Base-by-base conservation (phyloP, 2,797 vertebrate species). In the Salarias fasciatus region DNA sequence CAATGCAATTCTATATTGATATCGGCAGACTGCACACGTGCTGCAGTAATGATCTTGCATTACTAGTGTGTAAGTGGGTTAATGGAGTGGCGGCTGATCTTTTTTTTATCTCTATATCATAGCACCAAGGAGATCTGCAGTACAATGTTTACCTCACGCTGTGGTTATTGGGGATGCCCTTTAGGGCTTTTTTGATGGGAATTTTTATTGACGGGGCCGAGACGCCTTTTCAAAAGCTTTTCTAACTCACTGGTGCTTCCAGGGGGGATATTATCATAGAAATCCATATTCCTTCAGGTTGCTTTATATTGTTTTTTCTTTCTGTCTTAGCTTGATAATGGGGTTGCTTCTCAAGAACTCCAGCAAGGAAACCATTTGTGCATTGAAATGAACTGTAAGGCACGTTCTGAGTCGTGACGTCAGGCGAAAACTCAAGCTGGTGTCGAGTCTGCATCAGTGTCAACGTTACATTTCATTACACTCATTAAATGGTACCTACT, bases 401-500 rank as follows among this genome's bases (percentile, higher is more conserved):
- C 11, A 42, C 2, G 6, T 2, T 41, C 33, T 48, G 33, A 56
- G 12, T 30, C 8, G 10, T 4, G 6, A 50, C 14, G 6, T 49
- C 10, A 36, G 33, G 47, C 49, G n/a, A 31, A 43, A 53, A 50
- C 2, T 24, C 18, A 24, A 24, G 18, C 18, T 5, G 28, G 38
- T 28, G 11, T 14, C 40, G 51, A 35, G 41, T 45, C 12, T 35
- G 9, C 7, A 28, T 63, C 15, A 52, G 0, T 11, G 30, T 50
- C 53, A 61, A 37, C 1, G 36, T 53, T 28, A 44, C 45, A 46
- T 55, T 35, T 75, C 11, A 72, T 37, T 35, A n/a, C 45, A 78
- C 55, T 73, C 67, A 83, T 77, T 75, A 89, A 90, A 88, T 87
- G 89, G 83, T 90, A 93, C 93, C 90, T 93, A 93, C 92, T 92